Evolutionary conservation across 1,140 invertebrate genomes (phyloP).

Genomic region (Carposina sasakii): DNA sequence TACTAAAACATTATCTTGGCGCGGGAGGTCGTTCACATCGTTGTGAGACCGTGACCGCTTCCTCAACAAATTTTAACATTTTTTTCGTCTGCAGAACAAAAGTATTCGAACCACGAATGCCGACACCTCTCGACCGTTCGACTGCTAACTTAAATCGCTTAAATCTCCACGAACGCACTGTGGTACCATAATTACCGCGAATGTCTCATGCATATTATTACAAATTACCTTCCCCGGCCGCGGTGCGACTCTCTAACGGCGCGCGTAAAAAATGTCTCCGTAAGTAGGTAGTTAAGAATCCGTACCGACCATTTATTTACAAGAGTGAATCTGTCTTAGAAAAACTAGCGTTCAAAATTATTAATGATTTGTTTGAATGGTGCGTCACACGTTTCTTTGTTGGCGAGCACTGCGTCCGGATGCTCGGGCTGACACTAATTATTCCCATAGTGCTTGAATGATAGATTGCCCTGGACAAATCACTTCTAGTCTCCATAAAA

Average conservation of each 20-base stretch:
- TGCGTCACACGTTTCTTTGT: conserved; percentile 56
- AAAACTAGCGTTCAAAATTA: conserved; percentile 62
- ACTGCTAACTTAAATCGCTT: too few relatives aligned
- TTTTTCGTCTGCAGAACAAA: conserved; percentile 22
- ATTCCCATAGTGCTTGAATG: conserved; percentile 64
- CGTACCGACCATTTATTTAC: conserved; percentile 63
- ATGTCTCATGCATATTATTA: neutral
- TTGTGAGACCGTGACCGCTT: conserved; percentile 41
- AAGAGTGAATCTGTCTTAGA: conserved; percentile 58
- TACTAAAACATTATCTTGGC: conserved; percentile 60
- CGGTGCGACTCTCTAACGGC: conserved; percentile 31
- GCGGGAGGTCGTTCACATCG: conserved; percentile 56
- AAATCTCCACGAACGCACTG: too few relatives aligned
- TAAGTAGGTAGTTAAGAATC: conserved; percentile 64
- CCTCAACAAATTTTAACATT: conserved; percentile 33
- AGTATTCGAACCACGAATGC: conserved; percentile 16
- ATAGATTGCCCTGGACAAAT: conserved; percentile 67
- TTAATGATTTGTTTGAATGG: conserved; percentile 68
- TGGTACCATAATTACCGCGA: too few relatives aligned
- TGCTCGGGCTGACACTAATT: conserved; percentile 65
- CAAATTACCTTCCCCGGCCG: conserved; percentile 18
- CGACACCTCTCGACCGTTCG: too few relatives aligned
- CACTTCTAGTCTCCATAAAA: conserved; percentile 59
- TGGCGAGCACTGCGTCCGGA: conserved; percentile 54
- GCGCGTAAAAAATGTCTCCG: conserved; percentile 51